A percentile compares a stretch with the other conserved stretches of the same genome.
Conservation (phyloP, 2,888 invertebrate species). For the Myopa testacea region DNA sequence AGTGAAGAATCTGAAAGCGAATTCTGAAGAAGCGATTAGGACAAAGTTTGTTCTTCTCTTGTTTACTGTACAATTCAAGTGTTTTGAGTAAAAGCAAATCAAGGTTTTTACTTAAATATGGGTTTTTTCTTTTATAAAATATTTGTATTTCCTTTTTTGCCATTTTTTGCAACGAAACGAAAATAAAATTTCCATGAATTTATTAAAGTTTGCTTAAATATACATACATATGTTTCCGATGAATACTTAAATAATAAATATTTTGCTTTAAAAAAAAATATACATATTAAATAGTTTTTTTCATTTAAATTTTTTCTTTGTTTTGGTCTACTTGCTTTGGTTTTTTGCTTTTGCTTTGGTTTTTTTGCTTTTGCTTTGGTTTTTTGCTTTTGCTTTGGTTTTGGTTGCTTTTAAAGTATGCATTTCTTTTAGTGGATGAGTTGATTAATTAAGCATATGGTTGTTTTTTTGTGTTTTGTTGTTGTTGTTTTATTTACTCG, state of each 20-base stretch:
- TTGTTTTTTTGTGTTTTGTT: background rate
- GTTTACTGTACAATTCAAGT: slow-evolving; percentile 30
- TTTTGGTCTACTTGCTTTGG: background rate
- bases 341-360: background rate
- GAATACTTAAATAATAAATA: background rate
- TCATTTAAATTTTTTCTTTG: background rate
- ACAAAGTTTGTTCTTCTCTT: too few relatives aligned
- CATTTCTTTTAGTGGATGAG: background rate
- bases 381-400: background rate
- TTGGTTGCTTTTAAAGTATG: slow-evolving; percentile 6
- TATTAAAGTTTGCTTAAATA: background rate
- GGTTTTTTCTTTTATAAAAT: too few relatives aligned
- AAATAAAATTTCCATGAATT: background rate
- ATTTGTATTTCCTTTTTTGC: too few relatives aligned
- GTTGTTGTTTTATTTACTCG: too few relatives aligned
- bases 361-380: background rate
- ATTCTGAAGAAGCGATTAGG: background rate
- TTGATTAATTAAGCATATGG: background rate
- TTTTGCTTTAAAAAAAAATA: background rate
- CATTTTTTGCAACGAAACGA: background rate
- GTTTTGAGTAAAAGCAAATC: slow-evolving; percentile 2
- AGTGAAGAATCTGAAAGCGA: slow-evolving; percentile 37
- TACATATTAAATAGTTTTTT: background rate
- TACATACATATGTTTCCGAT: background rate
- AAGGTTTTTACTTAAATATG: background rate